A percentile compares a stretch with the other conserved stretches of the same genome.
phyloP scores from a whole-genome alignment of 2,797 vertebrate species.

The Anableps anableps region DNA sequence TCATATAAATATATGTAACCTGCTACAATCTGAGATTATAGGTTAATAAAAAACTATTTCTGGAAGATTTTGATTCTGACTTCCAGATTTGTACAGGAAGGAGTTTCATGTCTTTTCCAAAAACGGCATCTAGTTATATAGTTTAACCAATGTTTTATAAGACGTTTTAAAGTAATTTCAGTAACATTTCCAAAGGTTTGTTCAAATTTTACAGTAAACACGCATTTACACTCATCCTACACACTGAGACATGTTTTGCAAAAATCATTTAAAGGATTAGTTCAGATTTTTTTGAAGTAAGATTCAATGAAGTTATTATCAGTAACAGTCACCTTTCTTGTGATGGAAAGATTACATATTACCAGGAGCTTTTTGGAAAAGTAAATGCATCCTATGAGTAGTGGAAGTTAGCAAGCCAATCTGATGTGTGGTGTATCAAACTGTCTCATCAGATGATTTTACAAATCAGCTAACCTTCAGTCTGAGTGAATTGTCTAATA shows the following conservation, averaged over 20 bases:
- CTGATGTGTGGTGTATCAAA: background rate
- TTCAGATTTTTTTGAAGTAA: background rate
- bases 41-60: background rate
- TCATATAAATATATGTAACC: conserved; percentile 7
- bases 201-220: conserved; percentile 8
- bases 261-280: background rate
- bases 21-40: background rate
- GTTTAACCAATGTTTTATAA: background rate
- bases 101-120: background rate
- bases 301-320: background rate
- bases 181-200: background rate
- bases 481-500: too few species aligned
- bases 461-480: too few species aligned
- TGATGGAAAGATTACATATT: background rate
- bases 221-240: background rate
- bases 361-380: background rate
- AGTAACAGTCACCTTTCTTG: background rate
- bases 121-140: background rate
- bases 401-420: background rate
- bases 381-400: background rate
- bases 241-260: conserved; percentile 5
- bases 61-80: background rate
- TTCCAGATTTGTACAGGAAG: background rate
- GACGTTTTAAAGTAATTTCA: background rate
- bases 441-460: background rate